Evolutionary conservation across 2,888 invertebrate genomes (phyloP).

Genomic region (Thereva nobilitata): DNA sequence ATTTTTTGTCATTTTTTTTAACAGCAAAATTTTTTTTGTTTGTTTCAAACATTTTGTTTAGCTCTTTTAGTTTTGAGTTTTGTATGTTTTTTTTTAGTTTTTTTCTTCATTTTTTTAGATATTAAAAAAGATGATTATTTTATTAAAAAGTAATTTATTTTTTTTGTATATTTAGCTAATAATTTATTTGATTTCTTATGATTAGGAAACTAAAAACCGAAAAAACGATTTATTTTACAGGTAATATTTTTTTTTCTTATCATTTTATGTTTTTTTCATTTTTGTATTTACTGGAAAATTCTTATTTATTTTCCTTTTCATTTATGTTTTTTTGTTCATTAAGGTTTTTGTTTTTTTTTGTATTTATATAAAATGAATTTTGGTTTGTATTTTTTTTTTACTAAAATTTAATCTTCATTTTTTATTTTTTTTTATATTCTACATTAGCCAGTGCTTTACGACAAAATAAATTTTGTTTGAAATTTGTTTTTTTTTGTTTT

Average conservation of each 20-base stretch:
- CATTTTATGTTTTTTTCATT: conserved; percentile 6
- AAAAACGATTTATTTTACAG: conserved; percentile 33
- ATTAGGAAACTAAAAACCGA: conserved; percentile 21
- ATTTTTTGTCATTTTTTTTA: conserved; percentile 10
- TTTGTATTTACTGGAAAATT: no score
- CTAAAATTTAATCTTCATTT: no score
- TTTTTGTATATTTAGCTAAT: conserved; percentile 31
- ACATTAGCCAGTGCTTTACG: conserved; percentile 32
- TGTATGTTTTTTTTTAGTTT: conserved; percentile 16
- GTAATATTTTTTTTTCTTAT: conserved; percentile 18
- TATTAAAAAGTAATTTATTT: conserved; percentile 32
- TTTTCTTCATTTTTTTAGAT: conserved; percentile 21
- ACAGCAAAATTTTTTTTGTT: conserved; percentile 25
- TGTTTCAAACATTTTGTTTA: background rate
- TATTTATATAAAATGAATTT: conserved; percentile 19
- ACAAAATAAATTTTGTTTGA: conserved; percentile 28
- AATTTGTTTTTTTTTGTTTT: conserved; percentile 17
- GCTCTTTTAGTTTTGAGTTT: conserved; percentile 8
- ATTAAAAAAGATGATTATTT: conserved; percentile 32
- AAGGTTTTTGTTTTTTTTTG: conserved; percentile 9
- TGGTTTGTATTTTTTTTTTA: background rate
- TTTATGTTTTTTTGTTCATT: conserved; percentile 23
- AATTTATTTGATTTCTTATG: conserved; percentile 32
- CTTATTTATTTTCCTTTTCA: conserved; percentile 20
- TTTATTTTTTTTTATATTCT: conserved; percentile 8